Percentiles rank a stretch among this genome's conserved stretches.
Evolutionary conservation across 2,888 invertebrate species (phyloP).

Genomic region (Pristionchus fissidentatus): DNA sequence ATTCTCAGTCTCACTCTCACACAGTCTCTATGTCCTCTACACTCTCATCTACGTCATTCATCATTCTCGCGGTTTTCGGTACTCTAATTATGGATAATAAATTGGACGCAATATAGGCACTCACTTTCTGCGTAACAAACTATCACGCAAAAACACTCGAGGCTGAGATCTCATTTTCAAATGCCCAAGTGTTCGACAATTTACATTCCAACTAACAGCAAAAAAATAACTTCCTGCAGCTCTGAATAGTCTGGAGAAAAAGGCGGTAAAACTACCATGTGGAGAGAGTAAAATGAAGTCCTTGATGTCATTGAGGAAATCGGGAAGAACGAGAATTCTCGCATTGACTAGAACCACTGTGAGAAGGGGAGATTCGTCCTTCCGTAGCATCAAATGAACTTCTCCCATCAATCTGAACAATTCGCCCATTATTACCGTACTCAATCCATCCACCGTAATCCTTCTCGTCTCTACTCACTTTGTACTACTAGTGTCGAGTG

Average conservation of each 20-base stretch:
- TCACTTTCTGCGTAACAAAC: no score
- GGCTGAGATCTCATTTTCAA: no score
- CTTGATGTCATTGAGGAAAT: conserved; percentile 71
- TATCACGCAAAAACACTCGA: no score
- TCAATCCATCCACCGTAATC: neutral
- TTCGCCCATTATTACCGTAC: no score
- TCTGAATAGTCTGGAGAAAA: neutral
- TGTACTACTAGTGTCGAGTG: conserved; percentile 53
- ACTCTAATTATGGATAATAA: no score
- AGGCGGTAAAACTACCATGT: conserved; percentile 16
- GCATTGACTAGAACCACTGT: conserved; percentile 64
- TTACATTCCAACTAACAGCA: no score
- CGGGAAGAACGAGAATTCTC: conserved; percentile 69
- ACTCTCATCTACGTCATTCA: no score
- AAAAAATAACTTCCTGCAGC: neutral
- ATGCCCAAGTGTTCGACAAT: no score
- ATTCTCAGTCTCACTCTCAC: no score
- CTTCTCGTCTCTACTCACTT: conserved; percentile 60
- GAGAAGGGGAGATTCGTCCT: conserved; percentile 69
- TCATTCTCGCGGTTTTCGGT: no score
- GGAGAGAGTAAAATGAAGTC: conserved; percentile 67
- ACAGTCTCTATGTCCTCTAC: no score
- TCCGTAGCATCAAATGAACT: conserved; percentile 71
- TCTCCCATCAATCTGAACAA: conserved; percentile 59
- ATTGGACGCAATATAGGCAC: no score